phyloP scores from a whole-genome alignment of 2,797 vertebrate genomes.

The Xenopus petersii region DNA sequence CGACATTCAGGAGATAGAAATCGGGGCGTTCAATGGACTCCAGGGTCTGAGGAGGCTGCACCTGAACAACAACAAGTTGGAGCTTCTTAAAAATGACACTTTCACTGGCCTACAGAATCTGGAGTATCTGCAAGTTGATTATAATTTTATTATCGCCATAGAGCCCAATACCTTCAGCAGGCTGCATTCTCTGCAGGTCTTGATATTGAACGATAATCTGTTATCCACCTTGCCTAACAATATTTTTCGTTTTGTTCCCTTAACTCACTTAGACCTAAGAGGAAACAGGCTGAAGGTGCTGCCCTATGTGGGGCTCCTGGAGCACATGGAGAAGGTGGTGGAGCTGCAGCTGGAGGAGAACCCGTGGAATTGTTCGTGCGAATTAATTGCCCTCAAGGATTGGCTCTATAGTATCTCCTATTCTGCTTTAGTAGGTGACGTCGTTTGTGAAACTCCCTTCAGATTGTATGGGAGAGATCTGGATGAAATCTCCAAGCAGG shows the following conservation, averaged over 20 bases:
- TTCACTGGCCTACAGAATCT: constrained; percentile 90
- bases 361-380: constrained; percentile 97
- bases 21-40: constrained; percentile 91
- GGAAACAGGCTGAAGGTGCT: constrained; percentile 93
- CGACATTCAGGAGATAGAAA: constrained; percentile 92
- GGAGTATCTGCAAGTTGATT: constrained; percentile 98
- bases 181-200: constrained; percentile 88
- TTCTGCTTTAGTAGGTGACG: constrained; percentile 92
- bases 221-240: constrained; percentile 87
- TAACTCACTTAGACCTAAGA: constrained; percentile 93
- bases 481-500: constrained; percentile 95
- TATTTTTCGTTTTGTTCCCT: constrained; percentile 91
- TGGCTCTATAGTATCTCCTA: constrained; percentile 98
- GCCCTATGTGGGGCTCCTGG: constrained; percentile 89
- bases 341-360: constrained; percentile 98
- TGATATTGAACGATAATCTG: constrained; percentile 96
- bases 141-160: constrained; percentile 90
- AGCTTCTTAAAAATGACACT: constrained; percentile 87
- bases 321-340: constrained; percentile 98
- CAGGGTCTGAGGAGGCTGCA: constrained; percentile 88
- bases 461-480: constrained; percentile 91
- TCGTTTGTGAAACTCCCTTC: constrained; percentile 97
- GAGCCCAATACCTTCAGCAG: constrained; percentile 86
- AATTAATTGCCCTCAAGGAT: constrained; percentile 92
- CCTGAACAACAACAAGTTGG: constrained; percentile 95